Percentiles rank a stretch among this genome's conserved stretches.
These are phyloP conservation scores for Rhynchotus rufescens DNA, from an alignment of 2,797 vertebrate species.

Conservation along the genomic window DNA sequence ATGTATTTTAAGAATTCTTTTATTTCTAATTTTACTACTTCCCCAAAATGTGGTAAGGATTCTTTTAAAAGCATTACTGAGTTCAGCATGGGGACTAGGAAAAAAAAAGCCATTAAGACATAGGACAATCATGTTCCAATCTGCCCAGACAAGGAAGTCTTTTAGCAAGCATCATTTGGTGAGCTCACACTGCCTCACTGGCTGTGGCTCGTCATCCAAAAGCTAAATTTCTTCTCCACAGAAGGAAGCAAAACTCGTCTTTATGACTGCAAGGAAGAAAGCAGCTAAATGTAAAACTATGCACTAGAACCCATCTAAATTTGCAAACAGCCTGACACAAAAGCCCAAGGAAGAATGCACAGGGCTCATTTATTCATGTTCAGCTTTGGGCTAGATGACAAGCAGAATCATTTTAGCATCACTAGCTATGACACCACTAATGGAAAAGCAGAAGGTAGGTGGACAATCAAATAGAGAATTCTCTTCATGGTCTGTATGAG, in stretches of 20 bases:
- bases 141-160: conserved; percentile 12
- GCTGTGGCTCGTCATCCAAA: background rate
- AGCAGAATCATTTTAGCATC: background rate
- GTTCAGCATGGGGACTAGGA: background rate
- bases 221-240: background rate
- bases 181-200: conserved; percentile 11
- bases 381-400: background rate
- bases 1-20: background rate
- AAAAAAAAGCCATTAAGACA: conserved; percentile 11
- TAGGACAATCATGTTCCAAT: background rate
- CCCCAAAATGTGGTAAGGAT: background rate
- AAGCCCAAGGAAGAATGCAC: background rate
- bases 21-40: background rate
- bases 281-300: background rate
- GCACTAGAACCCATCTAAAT: background rate
- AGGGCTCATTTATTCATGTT: background rate
- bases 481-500: background rate
- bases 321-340: background rate
- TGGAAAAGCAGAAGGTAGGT: background rate
- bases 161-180: conserved; percentile 1
- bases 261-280: background rate
- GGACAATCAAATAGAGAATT: background rate
- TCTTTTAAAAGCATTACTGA: background rate
- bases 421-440: background rate
- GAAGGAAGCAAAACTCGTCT: background rate